Percentiles rank a stretch among this genome's conserved stretches.
These are phyloP conservation scores for human DNA, from an alignment of 2,113 vertebrate species.

Conservation along the genomic window GRCh38 chr14:42471501-42472000, in stretches of 20 bases:
- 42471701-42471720: background rate
- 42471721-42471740: background rate
- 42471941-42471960: background rate
- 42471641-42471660: background rate
- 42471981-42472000: background rate
- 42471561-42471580: background rate
- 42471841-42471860: background rate
- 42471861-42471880: background rate
- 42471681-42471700: background rate
- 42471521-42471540: background rate
- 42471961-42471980: background rate
- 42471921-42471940: background rate
- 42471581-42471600: constrained; percentile 12
- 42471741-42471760: background rate
- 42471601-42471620: constrained; percentile 2
- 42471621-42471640: constrained; percentile 8
- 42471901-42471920: background rate
- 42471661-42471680: background rate
- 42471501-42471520: background rate
- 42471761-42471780: background rate
- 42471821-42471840: background rate
- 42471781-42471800: background rate
- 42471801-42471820: background rate
- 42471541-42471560: background rate
- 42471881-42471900: background rate